Evolutionary conservation across 1,140 invertebrate species (phyloP), one percentile per base, ranked within the genome.

Genomic region (Camponotus floridanus): DNA sequence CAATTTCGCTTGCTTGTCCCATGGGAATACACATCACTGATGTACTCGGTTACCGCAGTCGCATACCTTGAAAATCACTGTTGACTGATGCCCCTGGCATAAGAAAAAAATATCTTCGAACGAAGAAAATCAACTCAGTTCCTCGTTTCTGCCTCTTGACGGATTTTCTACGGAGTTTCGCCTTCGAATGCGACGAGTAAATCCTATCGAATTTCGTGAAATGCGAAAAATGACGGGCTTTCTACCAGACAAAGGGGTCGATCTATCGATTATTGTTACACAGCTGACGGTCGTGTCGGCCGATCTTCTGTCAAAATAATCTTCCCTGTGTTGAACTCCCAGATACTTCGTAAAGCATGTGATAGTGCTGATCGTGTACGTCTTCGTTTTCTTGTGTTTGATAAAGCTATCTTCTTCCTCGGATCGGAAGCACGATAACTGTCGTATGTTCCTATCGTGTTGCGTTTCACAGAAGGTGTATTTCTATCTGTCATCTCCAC

Each of bases 1-100:
- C 87, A 89, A 89, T 89, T 78, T 68, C 61, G 74, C 9, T 45
- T 51, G 80, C 57, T 59, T 83, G 57, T 86, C 87, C 74, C 74
- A 26, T 8, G 81, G 74, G 87, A 70, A 21, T 48, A 79, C 36
- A 18, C 67, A 33, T 15, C 13, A 45, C 11, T 31, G 65, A 31
- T 18, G 45, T 74, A 33, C 31, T 57, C 68, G 42, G 42, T 76
- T 76, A 84, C 59, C 45, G 61, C 59, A 33, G 71, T 65, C 81
- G 39, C 42, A 65, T 33, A 64, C 13, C 81, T 78, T 39, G 81
- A 61, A 64, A 85, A 85, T 85, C 71, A 55, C 62, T 78, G 73
- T 78, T 85, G 81, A 85, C 73, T 76, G 73, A 85, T 85, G 81
- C 48, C 73, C 39, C 33, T 51, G 70, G 45, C 26, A 15, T 26